Evolutionary conservation across 2,797 vertebrate species (phyloP).

Genomic region (Cirrhinus mrigala): DNA sequence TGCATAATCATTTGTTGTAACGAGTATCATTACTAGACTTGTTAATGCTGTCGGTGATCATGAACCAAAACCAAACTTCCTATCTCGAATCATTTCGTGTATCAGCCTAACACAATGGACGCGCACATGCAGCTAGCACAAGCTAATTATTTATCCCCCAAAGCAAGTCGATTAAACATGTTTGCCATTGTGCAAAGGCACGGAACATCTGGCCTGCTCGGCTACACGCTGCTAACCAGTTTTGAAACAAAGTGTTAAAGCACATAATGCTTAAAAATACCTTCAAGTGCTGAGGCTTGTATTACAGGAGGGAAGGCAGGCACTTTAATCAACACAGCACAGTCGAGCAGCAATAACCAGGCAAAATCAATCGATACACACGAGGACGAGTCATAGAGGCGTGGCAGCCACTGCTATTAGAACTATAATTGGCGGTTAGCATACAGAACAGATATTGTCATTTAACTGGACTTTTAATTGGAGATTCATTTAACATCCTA

Average conservation of each 20-base stretch:
- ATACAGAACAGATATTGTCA: not conserved
- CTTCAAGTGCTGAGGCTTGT: not conserved
- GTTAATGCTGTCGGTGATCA: not conserved
- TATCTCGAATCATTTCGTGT: not conserved
- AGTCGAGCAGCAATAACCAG: slow-evolving; percentile 16
- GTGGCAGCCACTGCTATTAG: not conserved
- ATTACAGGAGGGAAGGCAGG: not conserved
- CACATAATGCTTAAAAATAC: not conserved
- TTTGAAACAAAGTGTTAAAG: not conserved
- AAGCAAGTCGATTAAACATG: not conserved
- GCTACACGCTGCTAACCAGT: not conserved
- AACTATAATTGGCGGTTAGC: not conserved
- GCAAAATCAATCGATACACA: slow-evolving; percentile 32
- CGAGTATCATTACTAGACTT: not conserved
- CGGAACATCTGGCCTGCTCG: too few species aligned
- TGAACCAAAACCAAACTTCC: not conserved
- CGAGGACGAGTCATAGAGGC: not conserved
- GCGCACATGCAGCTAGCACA: slow-evolving; percentile 19
- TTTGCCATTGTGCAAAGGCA: not conserved
- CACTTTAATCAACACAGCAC: slow-evolving; percentile 14
- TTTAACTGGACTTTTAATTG: not conserved
- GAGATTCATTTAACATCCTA: not conserved
- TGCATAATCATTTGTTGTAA: not conserved
- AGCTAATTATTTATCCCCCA: not conserved
- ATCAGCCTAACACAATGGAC: slow-evolving; percentile 19